phyloP scores from a whole-genome alignment of 2,888 invertebrate species.

The Amphipyra tragopoginis region DNA sequence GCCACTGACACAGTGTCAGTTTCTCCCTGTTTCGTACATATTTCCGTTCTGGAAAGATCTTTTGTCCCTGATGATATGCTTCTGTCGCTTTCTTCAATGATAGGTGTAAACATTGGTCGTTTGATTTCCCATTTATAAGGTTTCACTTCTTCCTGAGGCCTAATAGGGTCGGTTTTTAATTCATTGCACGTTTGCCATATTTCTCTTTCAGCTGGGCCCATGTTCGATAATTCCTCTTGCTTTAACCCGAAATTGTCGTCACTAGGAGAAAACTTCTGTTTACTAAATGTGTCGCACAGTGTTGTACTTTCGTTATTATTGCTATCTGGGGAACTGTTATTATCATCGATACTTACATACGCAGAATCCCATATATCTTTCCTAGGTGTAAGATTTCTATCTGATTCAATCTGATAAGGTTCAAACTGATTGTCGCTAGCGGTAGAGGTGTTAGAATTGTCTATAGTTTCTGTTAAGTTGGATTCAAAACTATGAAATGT shows the following conservation, averaged over 20 bases:
- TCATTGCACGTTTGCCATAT: slow-evolving; percentile 81
- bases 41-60: slow-evolving; percentile 62
- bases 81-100: slow-evolving; percentile 84
- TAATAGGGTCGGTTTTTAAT: slow-evolving; percentile 64
- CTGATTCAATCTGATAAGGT: slow-evolving; percentile 60
- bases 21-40: slow-evolving; percentile 62
- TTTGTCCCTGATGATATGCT: slow-evolving; percentile 74
- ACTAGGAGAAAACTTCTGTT: slow-evolving; percentile 69
- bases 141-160: slow-evolving; percentile 69
- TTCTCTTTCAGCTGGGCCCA: slow-evolving; percentile 87
- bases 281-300: slow-evolving; percentile 68
- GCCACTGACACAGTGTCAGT: slow-evolving; percentile 81
- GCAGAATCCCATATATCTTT: slow-evolving; percentile 89
- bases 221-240: slow-evolving; percentile 71
- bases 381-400: slow-evolving; percentile 72
- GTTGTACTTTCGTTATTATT: slow-evolving; percentile 77
- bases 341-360: slow-evolving; percentile 88
- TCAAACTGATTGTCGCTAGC: slow-evolving; percentile 64
- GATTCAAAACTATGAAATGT: slow-evolving; percentile 79
- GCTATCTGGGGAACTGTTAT: slow-evolving; percentile 81
- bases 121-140: slow-evolving; percentile 73
- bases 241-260: slow-evolving; percentile 62
- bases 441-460: slow-evolving; percentile 66
- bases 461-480: slow-evolving; percentile 66
- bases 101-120: slow-evolving; percentile 80